Evolutionary conservation across 1,140 invertebrate genomes (phyloP).

Genomic region (Papilio helenus): DNA sequence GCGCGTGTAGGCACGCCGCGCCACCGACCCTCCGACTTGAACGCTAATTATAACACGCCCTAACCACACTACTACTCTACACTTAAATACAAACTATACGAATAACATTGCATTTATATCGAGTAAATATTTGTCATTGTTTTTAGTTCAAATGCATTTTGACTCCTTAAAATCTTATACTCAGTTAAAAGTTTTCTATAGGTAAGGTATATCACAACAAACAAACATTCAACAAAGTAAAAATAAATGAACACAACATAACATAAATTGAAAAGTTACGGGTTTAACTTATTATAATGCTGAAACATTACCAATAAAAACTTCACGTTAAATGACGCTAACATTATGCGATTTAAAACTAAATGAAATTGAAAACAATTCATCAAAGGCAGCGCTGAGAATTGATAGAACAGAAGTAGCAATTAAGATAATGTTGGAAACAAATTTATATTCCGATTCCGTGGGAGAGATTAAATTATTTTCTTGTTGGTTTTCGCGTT

Average conservation of each 20-base stretch:
- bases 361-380: constrained; percentile 20
- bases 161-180: neutral
- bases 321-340: neutral
- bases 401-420: constrained; percentile 59
- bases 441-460: constrained; percentile 71
- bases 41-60: constrained; percentile 64
- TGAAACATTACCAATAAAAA: neutral
- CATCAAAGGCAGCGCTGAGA: constrained; percentile 47
- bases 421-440: constrained; percentile 70
- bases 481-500: constrained; percentile 64
- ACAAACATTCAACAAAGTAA: neutral
- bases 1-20: constrained; percentile 57
- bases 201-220: neutral
- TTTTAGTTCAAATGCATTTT: neutral
- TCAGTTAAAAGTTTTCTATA: neutral
- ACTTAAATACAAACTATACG: constrained; percentile 7
- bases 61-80: constrained; percentile 23
- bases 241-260: neutral
- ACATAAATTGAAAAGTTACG: neutral
- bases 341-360: neutral
- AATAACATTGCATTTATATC: neutral
- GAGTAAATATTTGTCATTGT: neutral
- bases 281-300: neutral
- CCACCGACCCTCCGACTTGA: constrained; percentile 58
- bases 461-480: constrained; percentile 71